A percentile compares a stretch with the other conserved stretches of the same genome.
Evolutionary conservation across 2,888 invertebrate species (phyloP).

Genomic region (Drosophila testacea): DNA sequence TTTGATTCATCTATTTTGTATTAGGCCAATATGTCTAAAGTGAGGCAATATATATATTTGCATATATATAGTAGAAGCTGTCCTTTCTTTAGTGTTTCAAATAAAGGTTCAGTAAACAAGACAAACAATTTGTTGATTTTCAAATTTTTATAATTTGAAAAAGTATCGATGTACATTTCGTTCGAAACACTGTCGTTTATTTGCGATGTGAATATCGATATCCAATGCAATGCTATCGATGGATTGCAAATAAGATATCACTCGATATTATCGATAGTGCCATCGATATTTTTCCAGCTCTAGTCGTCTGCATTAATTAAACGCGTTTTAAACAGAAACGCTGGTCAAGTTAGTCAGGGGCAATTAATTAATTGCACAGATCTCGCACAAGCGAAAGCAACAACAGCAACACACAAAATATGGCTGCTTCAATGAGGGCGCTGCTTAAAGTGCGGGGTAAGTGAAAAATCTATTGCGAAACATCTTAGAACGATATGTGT

Average conservation of each 20-base stretch:
- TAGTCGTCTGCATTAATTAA: constrained; percentile 71
- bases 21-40: constrained; percentile 49
- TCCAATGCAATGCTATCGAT: background rate
- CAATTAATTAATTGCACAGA: constrained; percentile 59
- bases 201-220: background rate
- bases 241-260: background rate
- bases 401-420: constrained; percentile 77
- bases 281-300: constrained; percentile 41
- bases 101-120: constrained; percentile 61
- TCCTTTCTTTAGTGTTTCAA: constrained; percentile 48
- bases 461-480: constrained; percentile 62
- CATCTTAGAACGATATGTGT: constrained; percentile 31
- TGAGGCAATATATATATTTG: constrained; percentile 56
- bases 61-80: constrained; percentile 35
- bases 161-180: background rate
- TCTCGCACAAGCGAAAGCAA: constrained; percentile 66
- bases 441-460: constrained; percentile 87
- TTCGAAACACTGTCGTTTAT: no score
- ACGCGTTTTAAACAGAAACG: constrained; percentile 71
- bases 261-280: constrained; percentile 13
- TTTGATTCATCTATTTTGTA: constrained; percentile 36
- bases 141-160: constrained; percentile 3
- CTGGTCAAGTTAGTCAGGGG: constrained; percentile 33
- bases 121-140: background rate
- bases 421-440: constrained; percentile 88